Evolutionary conservation across 2,888 invertebrate species (phyloP), one percentile per base, ranked within the genome.

Genomic region (Phania funesta): DNA sequence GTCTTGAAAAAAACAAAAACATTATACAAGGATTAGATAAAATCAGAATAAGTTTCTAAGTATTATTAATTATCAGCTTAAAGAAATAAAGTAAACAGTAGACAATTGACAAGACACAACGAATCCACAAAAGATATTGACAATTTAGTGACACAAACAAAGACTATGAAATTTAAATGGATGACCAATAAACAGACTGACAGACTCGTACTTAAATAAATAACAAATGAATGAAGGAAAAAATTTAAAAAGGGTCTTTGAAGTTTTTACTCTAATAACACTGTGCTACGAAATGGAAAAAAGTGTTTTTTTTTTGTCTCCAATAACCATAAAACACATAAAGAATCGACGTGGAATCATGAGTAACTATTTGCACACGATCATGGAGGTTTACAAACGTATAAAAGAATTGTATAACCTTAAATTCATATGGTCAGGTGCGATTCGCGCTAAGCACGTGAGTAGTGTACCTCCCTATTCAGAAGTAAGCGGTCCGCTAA

Each of bases 121-220:
- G 8, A 41, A 32, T 18, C 50, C 48, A 56, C 52, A 64, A 74
- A 35, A 73, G 50, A 41, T 75, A 76, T 71, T 80, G 75, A 80
- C 80, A 75, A 76, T 80, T 80, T 71, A 67, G 70, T 70, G 80
- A 74, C 76, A 73, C 44, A 54, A 67, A 35, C n/a, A 44, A 67
- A 76, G 44, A 54, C 52, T 29, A 41, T 41, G 16, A 11, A 67
- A 75, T 18, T n/a, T 38, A 26, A 60, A 60, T 1, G 13, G 52
- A 16, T 50, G 50, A 16, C 50, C 48, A 56, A 44, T 0, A 32
- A 3, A 46, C 35, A 32, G 16, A 26, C 46, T 20, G 4, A 24
- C 11, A 46, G 1, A 16, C 44, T 8, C 4, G n/a, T 16, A 32
- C 35, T 46, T 7, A 50, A 13, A 20, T 22, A 29, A 46, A 50